Conservation (phyloP, 2,797 vertebrate species). For the Chiroxiphia lanceolata region DNA sequence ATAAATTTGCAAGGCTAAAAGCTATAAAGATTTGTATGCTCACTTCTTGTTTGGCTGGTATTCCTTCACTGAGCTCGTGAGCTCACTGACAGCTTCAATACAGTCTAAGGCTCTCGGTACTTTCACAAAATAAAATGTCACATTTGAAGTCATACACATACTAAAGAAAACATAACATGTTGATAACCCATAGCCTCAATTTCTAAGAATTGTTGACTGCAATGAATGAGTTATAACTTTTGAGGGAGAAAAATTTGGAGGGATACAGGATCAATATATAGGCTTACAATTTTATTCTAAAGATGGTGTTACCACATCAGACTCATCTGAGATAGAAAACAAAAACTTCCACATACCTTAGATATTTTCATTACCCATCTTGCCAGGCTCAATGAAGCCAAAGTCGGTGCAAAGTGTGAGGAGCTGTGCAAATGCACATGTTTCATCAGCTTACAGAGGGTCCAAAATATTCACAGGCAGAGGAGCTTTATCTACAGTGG, state of each 20-base stretch:
- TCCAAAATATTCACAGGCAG: background rate
- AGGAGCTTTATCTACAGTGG: background rate
- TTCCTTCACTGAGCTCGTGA: background rate
- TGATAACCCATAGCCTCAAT: background rate
- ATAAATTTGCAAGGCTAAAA: background rate
- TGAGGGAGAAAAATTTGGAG: background rate
- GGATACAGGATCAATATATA: background rate
- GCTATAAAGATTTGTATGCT: background rate
- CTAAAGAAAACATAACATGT: background rate
- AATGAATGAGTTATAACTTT: background rate
- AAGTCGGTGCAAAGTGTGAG: background rate
- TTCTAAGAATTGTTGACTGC: background rate
- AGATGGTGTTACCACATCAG: background rate
- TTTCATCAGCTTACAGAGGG: background rate
- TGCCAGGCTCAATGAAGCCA: background rate
- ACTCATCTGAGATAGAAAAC: background rate
- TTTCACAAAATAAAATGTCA: background rate
- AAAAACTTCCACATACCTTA: background rate
- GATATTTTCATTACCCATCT: background rate
- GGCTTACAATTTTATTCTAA: background rate
- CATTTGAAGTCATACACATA: background rate
- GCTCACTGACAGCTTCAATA: background rate
- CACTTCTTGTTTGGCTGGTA: background rate
- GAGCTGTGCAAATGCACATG: background rate
- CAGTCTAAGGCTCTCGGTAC: background rate